phyloP scores from a whole-genome alignment of 2,797 vertebrate genomes.

The Channa striata region DNA sequence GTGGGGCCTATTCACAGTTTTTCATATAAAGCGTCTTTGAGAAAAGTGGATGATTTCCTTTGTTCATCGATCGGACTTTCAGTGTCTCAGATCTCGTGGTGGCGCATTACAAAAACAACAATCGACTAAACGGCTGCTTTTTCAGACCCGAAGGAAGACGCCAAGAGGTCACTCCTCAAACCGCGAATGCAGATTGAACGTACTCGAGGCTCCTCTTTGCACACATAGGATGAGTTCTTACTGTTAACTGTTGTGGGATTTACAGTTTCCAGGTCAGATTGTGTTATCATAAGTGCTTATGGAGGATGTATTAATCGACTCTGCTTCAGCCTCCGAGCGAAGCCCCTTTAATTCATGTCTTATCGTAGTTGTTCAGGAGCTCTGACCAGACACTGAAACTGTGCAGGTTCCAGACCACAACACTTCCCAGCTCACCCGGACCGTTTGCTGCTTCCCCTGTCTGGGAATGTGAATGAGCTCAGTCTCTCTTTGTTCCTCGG shows the following conservation, averaged over 20 bases:
- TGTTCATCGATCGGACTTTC: too few relatives aligned
- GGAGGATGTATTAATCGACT: slow-evolving; percentile 26
- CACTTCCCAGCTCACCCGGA: slow-evolving; percentile 60
- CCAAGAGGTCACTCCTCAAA: too few relatives aligned
- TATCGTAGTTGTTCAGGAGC: slow-evolving; percentile 52
- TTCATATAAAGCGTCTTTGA: too few relatives aligned
- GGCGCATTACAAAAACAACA: too few relatives aligned
- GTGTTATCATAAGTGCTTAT: background rate
- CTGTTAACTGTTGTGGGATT: slow-evolving; percentile 11
- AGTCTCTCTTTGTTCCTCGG: slow-evolving; percentile 45
- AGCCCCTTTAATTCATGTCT: slow-evolving; percentile 39
- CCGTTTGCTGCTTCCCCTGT: slow-evolving; percentile 65
- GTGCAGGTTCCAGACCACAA: slow-evolving; percentile 60
- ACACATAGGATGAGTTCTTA: too few relatives aligned
- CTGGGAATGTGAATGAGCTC: slow-evolving; percentile 77
- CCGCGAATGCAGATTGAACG: too few relatives aligned
- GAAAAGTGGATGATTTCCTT: too few relatives aligned
- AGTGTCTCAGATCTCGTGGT: too few relatives aligned
- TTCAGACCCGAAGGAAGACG: too few relatives aligned
- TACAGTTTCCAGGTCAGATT: slow-evolving; percentile 15
- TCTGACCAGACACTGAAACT: slow-evolving; percentile 67
- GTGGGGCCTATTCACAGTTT: too few relatives aligned
- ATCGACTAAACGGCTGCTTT: too few relatives aligned
- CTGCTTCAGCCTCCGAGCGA: slow-evolving; percentile 15
- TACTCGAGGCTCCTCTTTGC: too few relatives aligned